Evolutionary conservation across 2,888 invertebrate species (phyloP).

Genomic region (Latheticus oryzae): DNA sequence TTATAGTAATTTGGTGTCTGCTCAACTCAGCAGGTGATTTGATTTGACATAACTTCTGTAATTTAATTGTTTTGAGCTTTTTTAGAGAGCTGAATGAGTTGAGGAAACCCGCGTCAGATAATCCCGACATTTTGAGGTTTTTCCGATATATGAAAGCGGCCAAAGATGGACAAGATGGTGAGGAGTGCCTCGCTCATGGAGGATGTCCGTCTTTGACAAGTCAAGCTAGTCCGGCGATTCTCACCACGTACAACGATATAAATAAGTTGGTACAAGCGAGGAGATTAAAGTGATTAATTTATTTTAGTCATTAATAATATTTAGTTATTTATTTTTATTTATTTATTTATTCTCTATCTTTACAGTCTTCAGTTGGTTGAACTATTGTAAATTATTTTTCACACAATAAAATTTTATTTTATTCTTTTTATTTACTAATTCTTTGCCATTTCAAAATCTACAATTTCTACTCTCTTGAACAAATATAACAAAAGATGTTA

Average conservation of each 20-base stretch:
- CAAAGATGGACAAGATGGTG: conserved; percentile 85
- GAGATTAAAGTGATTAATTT: conserved; percentile 64
- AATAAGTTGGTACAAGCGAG: conserved; percentile 88
- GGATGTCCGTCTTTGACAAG: conserved; percentile 74
- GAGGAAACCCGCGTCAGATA: conserved; percentile 85
- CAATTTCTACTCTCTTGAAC: too few relatives aligned
- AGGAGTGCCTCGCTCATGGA: conserved; percentile 76
- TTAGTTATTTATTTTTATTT: conserved; percentile 43
- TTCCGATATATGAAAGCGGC: conserved; percentile 93
- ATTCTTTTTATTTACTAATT: too few relatives aligned
- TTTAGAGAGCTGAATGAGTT: conserved; percentile 86
- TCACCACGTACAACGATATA: conserved; percentile 87
- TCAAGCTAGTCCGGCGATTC: conserved; percentile 82
- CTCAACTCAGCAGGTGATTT: conserved; percentile 82
- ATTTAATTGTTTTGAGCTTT: conserved; percentile 44
- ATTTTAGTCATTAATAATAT: conserved; percentile 25
- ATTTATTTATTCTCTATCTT: conserved; percentile 50
- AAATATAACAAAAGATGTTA: too few relatives aligned
- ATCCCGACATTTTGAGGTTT: conserved; percentile 87
- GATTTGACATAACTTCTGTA: neutral
- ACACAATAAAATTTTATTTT: conserved; percentile 1
- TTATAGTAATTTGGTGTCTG: conserved; percentile 88
- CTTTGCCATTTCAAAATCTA: too few relatives aligned
- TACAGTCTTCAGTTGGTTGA: conserved; percentile 27
- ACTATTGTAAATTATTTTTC: conserved; percentile 20